phyloP scores from a whole-genome alignment of 2,888 invertebrate genomes.

The Oithona nana region DNA sequence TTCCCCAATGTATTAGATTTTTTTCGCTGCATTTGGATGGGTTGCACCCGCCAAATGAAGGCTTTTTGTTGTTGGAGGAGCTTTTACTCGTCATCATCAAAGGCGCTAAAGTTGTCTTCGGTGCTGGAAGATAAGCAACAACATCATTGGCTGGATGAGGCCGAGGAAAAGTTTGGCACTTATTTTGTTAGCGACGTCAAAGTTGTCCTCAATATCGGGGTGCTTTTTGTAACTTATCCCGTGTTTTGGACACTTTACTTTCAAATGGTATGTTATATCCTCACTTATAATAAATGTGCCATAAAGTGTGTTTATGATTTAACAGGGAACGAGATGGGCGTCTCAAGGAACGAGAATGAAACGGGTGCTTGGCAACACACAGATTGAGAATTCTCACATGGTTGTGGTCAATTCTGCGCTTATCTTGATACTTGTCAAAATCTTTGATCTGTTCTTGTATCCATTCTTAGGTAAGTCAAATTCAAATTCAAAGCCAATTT shows the following conservation, averaged over 20 bases:
- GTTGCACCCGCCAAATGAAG: too few species aligned
- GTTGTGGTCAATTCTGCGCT: conserved; percentile 31
- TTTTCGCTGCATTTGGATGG: too few species aligned
- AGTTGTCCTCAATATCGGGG: conserved; percentile 42
- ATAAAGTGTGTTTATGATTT: neutral
- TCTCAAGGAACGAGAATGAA: conserved; percentile 30
- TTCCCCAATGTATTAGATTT: too few species aligned
- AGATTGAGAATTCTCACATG: conserved; percentile 35
- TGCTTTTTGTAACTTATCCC: conserved; percentile 51
- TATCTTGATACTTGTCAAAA: conserved; percentile 30
- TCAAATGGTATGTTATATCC: conserved; percentile 48
- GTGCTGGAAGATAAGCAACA: too few species aligned
- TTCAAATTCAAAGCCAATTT: too few species aligned
- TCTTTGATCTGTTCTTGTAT: conserved; percentile 31
- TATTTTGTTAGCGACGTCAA: conserved; percentile 38
- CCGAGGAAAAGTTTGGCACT: neutral
- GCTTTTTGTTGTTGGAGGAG: too few species aligned
- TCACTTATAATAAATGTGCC: too few species aligned
- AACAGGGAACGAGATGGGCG: conserved; percentile 30
- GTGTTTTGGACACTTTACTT: conserved; percentile 68
- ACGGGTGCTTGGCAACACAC: conserved; percentile 22
- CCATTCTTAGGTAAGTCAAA: conserved; percentile 27
- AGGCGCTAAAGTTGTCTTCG: too few species aligned
- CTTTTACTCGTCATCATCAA: too few species aligned
- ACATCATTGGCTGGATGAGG: neutral